phyloP scores from a whole-genome alignment of 2,888 invertebrate genomes.

The Amphipyra berbera region DNA sequence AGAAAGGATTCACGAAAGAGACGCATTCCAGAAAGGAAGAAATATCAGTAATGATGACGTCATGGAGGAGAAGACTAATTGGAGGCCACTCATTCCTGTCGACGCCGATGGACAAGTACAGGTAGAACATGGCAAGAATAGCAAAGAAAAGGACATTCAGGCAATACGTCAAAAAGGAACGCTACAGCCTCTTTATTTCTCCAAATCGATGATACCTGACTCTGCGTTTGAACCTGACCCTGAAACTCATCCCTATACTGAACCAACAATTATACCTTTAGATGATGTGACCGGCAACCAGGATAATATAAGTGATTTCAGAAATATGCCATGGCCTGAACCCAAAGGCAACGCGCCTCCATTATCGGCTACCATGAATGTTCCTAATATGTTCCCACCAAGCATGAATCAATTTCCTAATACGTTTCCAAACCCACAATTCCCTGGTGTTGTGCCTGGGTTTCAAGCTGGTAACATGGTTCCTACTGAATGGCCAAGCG shows the following conservation, averaged over 20 bases:
- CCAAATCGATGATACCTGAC: slow-evolving; percentile 95
- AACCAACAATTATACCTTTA: slow-evolving; percentile 95
- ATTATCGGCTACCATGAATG: slow-evolving; percentile 68
- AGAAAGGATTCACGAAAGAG: slow-evolving; percentile 96
- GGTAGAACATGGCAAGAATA: slow-evolving; percentile 93
- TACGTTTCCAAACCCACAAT: slow-evolving; percentile 84
- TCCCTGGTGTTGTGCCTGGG: slow-evolving; percentile 82
- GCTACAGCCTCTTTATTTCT: slow-evolving; percentile 95
- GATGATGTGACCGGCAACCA: slow-evolving; percentile 96
- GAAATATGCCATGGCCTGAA: slow-evolving; percentile 95
- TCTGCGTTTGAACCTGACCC: slow-evolving; percentile 96
- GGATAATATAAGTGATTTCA: slow-evolving; percentile 94
- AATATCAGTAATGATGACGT: slow-evolving; percentile 94
- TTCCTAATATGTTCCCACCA: slow-evolving; percentile 85
- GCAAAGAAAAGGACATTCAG: slow-evolving; percentile 96
- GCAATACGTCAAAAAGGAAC: slow-evolving; percentile 96
- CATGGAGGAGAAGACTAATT: slow-evolving; percentile 95
- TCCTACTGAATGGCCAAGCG: slow-evolving; percentile 81
- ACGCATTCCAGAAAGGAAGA: slow-evolving; percentile 94
- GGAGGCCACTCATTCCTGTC: slow-evolving; percentile 93
- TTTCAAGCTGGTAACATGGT: slow-evolving; percentile 82
- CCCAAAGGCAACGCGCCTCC: slow-evolving; percentile 92
- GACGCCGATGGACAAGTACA: slow-evolving; percentile 92
- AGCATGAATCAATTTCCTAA: slow-evolving; percentile 84
- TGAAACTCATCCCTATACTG: slow-evolving; percentile 93